Base-by-base conservation (phyloP, 92 coral and sea anemone species). In the Siderastrea radians region DNA sequence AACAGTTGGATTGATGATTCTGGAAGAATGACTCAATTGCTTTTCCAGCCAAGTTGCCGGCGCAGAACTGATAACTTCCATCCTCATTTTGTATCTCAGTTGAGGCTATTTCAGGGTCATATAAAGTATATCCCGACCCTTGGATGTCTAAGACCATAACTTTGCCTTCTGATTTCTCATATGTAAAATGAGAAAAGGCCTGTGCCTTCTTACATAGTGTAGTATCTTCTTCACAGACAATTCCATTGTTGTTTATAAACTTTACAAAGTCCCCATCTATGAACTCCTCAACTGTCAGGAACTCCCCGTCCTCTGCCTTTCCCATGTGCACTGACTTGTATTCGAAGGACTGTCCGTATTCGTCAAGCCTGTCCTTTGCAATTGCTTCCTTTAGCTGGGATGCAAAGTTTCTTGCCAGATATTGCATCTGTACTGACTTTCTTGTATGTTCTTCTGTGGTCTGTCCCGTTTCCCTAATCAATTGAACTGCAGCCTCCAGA, bases 341-440 rank as follows among this genome's bases (percentile, higher is more conserved):
- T 54, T 73, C 68, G 75, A 92, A 92, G 2, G 88, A 63, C 51
- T 80, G 44, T 17, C 88, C 91, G 77, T 72, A 93, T 48, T 89
- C 79, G 5, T 74, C 62, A 47, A 92, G 26, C 58, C 26, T 47
- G 58, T 87, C 89, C 85, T 87, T 87, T 53, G 19, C 84, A 76
- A 87, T 77, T 53, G 54, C n/a, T 58, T 91, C 94, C 75, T 86
- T 87, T 51, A 91, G 76, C 70, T 90, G 96, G 26, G 84, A 77
- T n/a, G 94, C 92, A 91, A 84, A 93, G 77, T 87, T 93, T 73
- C 89, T 77, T 26, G 90, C 91, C 13, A 93, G 84, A 78, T 86
- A 63, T 19, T 90, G 93, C 86, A 82, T 83, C 68, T 93, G 94
- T 51, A 88, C 90, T 71, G 91, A 79, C 84, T 87, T 91, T 78